A percentile compares a stretch with the other conserved stretches of the same genome.
These are phyloP conservation scores for Nasonia oneida DNA, from an alignment of 2,888 invertebrate species.

Conservation along the genomic window DNA sequence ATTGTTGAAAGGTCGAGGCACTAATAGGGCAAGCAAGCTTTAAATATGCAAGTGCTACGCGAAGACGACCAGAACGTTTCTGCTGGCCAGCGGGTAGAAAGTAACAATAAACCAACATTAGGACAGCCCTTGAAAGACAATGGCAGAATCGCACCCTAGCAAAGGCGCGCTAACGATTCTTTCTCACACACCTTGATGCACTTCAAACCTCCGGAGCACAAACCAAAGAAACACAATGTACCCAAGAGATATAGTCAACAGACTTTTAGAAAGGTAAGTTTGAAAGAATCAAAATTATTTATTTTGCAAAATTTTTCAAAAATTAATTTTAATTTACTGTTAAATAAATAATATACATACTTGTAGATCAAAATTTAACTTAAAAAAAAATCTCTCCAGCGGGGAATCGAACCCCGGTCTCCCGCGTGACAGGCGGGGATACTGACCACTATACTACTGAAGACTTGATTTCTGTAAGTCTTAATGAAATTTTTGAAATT, in stretches of 20 bases:
- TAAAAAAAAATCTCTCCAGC: conserved; percentile 70
- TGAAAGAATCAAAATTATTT: too few species aligned
- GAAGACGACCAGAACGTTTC: background rate
- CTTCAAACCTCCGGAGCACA: background rate
- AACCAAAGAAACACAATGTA: background rate
- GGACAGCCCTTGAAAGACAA: conserved; percentile 74
- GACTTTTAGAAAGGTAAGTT: background rate
- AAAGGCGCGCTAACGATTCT: conserved; percentile 74
- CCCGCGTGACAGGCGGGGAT: conserved; percentile 77
- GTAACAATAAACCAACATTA: conserved; percentile 79
- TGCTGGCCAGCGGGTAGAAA: conserved; percentile 76
- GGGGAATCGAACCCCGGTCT: conserved; percentile 76
- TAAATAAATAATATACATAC: background rate
- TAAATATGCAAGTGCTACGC: conserved; percentile 72
- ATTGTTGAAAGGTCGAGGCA: conserved; percentile 36
- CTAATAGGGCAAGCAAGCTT: conserved; percentile 71
- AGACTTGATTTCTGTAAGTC: conserved; percentile 47
- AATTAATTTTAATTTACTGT: too few species aligned
- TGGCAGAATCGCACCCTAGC: conserved; percentile 74
- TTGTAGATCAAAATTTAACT: background rate
- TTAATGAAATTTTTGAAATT: background rate
- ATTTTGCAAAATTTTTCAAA: too few species aligned
- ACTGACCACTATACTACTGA: conserved; percentile 76
- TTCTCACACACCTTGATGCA: conserved; percentile 21
- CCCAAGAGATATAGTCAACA: background rate